phyloP scores from a whole-genome alignment of 2,797 vertebrate species.

The Manis javanica region DNA sequence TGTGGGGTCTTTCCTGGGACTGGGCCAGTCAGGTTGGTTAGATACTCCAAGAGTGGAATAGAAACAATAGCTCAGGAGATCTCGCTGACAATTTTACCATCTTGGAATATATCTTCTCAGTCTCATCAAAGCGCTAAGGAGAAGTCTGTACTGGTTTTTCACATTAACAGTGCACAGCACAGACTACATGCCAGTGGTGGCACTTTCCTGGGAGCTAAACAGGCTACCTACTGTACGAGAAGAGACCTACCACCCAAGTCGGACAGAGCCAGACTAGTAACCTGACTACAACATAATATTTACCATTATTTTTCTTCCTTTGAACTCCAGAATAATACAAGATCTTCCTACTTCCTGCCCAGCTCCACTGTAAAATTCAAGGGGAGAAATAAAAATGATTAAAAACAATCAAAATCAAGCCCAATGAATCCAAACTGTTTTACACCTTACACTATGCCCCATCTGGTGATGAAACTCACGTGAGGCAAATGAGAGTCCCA shows the following conservation, averaged over 20 bases:
- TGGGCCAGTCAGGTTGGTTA: neutral
- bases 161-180: neutral
- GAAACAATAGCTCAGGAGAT: neutral
- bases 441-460: neutral
- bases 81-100: neutral
- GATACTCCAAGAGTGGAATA: neutral
- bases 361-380: constrained; percentile 90
- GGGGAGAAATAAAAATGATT: constrained; percentile 39
- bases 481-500: neutral
- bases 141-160: neutral
- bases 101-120: neutral
- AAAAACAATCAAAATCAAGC: constrained; percentile 53
- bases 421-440: neutral
- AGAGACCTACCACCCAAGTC: neutral
- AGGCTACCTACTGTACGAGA: neutral
- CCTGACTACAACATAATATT: constrained; percentile 42
- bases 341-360: constrained; percentile 97
- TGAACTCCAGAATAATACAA: constrained; percentile 97
- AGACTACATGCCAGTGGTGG: neutral
- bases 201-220: neutral
- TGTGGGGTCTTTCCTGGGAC: neutral
- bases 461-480: neutral
- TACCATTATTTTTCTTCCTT: constrained; percentile 99
- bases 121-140: neutral
- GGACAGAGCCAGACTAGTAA: neutral